Percentiles rank a stretch among this genome's conserved stretches.
These are phyloP conservation scores for Eugnorisma glareosa DNA, from an alignment of 2,888 invertebrate genomes.

Conservation along the genomic window DNA sequence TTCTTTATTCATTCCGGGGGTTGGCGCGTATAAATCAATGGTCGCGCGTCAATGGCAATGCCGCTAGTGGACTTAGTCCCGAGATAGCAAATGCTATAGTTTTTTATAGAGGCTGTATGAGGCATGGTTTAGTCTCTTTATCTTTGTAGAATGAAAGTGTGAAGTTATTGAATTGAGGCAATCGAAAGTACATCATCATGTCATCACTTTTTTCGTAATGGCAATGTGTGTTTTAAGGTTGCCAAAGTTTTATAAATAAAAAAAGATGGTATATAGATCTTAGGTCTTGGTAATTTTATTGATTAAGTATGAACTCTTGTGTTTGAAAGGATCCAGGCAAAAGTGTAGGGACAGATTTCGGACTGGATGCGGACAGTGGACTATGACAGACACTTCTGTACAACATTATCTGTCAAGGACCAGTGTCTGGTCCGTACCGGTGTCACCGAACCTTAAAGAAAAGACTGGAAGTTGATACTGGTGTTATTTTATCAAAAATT, in stretches of 20 bases:
- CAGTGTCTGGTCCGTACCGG: not conserved
- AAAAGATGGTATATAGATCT: too few species aligned
- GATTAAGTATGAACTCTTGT: too few species aligned
- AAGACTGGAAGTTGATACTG: too few species aligned
- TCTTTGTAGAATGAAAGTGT: not conserved
- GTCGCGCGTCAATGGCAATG: conserved; percentile 76
- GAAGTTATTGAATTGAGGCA: not conserved
- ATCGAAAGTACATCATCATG: not conserved
- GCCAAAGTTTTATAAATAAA: not conserved
- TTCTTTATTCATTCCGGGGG: conserved; percentile 86
- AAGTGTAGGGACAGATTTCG: not conserved
- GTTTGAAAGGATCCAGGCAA: not conserved
- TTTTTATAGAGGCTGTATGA: conserved; percentile 24
- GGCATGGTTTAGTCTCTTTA: not conserved
- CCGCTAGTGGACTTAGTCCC: conserved; percentile 61
- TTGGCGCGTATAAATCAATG: conserved; percentile 79
- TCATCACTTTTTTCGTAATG: not conserved
- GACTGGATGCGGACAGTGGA: not conserved
- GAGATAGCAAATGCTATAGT: conserved; percentile 22
- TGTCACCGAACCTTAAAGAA: not conserved
- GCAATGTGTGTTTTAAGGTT: not conserved
- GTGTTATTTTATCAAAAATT: too few species aligned
- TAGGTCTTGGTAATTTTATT: not conserved
- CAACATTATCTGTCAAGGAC: not conserved
- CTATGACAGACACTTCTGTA: not conserved